Evolutionary conservation across 2,113 vertebrate species (phyloP).

Genomic region (Cyanoramphus novaezelandiae): DNA sequence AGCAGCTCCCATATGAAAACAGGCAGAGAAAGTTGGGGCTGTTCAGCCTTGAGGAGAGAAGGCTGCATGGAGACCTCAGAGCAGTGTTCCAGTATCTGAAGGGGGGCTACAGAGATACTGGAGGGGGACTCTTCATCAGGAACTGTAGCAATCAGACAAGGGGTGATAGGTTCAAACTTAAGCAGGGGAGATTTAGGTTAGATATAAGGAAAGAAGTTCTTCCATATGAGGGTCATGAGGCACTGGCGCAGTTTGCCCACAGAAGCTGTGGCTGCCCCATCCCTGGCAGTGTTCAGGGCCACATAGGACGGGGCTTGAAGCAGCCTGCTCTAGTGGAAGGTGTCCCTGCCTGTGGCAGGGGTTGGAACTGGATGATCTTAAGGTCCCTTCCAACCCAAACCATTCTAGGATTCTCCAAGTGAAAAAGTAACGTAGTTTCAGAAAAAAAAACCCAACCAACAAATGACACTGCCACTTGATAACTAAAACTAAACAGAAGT

Average conservation of each 20-base stretch:
- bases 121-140: neutral
- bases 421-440: neutral
- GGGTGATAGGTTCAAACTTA: neutral
- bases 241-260: neutral
- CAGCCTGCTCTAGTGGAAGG: neutral
- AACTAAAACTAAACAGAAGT: neutral
- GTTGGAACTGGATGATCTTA: neutral
- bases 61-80: neutral
- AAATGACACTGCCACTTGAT: neutral
- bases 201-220: neutral
- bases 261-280: neutral
- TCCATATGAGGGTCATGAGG: neutral
- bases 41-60: neutral
- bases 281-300: neutral
- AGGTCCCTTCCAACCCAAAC: neutral
- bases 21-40: neutral
- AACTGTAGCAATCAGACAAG: neutral
- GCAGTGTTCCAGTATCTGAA: neutral
- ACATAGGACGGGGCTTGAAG: neutral
- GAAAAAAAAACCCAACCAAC: neutral
- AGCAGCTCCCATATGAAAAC: neutral
- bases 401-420: neutral
- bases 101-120: neutral
- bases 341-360: neutral
- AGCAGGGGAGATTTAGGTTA: neutral